Conservation (phyloP, 2,797 vertebrate species). For the Petrocephalus sullivani region DNA sequence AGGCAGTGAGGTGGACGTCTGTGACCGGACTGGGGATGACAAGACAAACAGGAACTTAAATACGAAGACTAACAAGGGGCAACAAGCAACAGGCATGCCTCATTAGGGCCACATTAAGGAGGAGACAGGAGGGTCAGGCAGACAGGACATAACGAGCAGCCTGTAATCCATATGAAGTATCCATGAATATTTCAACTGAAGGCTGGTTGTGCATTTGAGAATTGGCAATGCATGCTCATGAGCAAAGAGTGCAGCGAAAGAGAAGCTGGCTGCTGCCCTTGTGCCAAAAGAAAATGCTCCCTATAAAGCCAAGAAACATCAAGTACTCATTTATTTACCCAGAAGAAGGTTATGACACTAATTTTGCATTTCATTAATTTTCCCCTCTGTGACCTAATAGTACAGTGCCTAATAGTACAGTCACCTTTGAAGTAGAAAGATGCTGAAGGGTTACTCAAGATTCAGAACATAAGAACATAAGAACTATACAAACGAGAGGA, state of each 20-base stretch:
- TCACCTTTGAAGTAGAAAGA: neutral
- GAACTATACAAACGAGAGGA: too few species aligned
- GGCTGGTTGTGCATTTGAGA: neutral
- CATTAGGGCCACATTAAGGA: too few species aligned
- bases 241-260: neutral
- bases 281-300: neutral
- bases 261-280: neutral
- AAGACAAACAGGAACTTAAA: too few species aligned
- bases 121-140: too few species aligned
- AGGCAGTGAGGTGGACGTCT: too few species aligned
- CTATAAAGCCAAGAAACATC: slow-evolving; percentile 13
- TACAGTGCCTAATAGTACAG: neutral
- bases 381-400: neutral
- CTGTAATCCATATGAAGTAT: neutral
- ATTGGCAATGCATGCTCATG: neutral
- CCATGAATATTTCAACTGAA: neutral
- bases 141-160: neutral
- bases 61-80: too few species aligned
- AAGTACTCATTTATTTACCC: neutral
- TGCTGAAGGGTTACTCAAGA: neutral
- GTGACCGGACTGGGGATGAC: too few species aligned
- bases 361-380: neutral
- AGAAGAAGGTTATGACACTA: neutral
- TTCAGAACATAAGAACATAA: neutral
- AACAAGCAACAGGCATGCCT: too few species aligned